Base-by-base conservation (phyloP, 2,113 vertebrate species). In the Zosterops lateralis region DNA sequence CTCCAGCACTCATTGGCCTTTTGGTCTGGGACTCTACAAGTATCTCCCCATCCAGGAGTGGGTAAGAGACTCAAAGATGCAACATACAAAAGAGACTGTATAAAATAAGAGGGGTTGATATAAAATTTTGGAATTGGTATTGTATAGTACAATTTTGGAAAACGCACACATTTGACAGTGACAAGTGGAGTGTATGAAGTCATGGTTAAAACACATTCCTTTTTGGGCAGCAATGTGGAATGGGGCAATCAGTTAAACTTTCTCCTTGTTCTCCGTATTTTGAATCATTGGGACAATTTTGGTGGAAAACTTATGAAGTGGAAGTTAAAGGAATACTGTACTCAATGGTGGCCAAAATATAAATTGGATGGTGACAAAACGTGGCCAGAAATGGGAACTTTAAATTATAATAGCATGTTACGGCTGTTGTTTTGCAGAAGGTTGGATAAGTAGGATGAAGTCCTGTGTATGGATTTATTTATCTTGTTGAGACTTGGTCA, bases 1-100 rank as follows among this genome's bases (percentile, higher is more conserved):
- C 36, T 75, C 20, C 53, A 58, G 31, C 0, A 0, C 10, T 16
- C 34, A 25, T 1, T 3, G 9, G 9, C 16, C 6, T 31, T 66
- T 42, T 31, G 31, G 7, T 6, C 1, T 0, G 20, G 10, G 9
- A 21, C 44, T 58, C 20, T 48, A 25, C 19, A 17, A 47, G 14
- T 19, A 38, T 65, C 50, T 65, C 29, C 29, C 19, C n/a, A 19
- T 15, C 14, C 50, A 3, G 68, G 58, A 28, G 18, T 0, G 0
- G 4, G 4, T 47, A 22, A 47, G 68, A 38, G 28, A 28, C 7
- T 14, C 58, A 64, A 38, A 47, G 22, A 28, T 65, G 14, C 28
- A 47, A 47, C 9, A 28, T 17, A 22, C 6, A 19, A 47, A 73
- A 22, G 22, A n/a, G 9, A 48, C 2, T 13, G 7, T 40, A 40